These are phyloP conservation scores for Ciconia stormi DNA, from an alignment of 2,113 vertebrate genomes.

Conservation along the genomic window DNA sequence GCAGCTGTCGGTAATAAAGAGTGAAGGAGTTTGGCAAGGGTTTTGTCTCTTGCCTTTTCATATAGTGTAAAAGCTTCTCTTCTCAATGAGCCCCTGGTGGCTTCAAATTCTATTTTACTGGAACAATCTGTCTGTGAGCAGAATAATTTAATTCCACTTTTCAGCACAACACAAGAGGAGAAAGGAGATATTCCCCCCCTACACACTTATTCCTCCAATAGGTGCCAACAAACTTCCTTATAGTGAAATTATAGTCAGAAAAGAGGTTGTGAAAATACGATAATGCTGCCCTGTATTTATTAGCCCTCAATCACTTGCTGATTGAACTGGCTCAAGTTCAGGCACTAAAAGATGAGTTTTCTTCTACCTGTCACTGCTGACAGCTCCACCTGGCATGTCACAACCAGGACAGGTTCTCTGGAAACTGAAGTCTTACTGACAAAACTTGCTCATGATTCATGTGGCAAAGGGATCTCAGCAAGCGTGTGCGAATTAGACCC, in stretches of 20 bases:
- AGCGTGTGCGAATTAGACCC: background rate
- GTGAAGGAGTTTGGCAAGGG: constrained; percentile 37
- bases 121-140: constrained; percentile 71
- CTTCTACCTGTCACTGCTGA: background rate
- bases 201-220: background rate
- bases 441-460: background rate
- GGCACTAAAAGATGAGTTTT: background rate
- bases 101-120: constrained; percentile 75
- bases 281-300: background rate
- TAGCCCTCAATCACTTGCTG: background rate
- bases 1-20: constrained; percentile 67
- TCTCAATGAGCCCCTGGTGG: constrained; percentile 66
- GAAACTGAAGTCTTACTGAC: background rate
- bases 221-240: constrained; percentile 34
- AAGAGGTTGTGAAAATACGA: constrained; percentile 20
- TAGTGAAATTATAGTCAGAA: constrained; percentile 14
- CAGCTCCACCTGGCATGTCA: background rate
- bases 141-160: constrained; percentile 74
- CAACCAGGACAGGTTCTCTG: background rate
- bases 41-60: constrained; percentile 60
- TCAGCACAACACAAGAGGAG: constrained; percentile 29
- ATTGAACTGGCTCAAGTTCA: constrained; percentile 9
- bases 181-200: background rate
- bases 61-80: constrained; percentile 60
- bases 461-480: background rate